Evolutionary conservation across 2,888 invertebrate species (phyloP).

Genomic region (Maniola hyperantus): DNA sequence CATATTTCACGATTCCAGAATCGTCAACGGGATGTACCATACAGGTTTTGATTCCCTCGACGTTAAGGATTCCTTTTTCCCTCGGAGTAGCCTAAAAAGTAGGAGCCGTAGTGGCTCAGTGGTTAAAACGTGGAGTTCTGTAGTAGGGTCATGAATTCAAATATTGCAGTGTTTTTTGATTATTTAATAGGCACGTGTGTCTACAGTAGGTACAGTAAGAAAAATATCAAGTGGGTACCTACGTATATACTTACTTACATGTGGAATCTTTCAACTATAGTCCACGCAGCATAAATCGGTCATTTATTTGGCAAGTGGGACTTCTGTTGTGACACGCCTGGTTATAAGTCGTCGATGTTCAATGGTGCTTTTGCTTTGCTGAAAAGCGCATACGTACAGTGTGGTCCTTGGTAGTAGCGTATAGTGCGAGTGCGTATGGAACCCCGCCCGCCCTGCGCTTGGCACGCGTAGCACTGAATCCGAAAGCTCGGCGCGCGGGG

Average conservation of each 20-base stretch:
- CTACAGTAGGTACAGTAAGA: too few relatives aligned
- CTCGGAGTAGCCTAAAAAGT: too few relatives aligned
- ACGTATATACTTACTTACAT: too few relatives aligned
- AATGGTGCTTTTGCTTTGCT: neutral
- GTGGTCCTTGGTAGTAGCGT: constrained; percentile 12
- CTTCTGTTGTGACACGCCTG: neutral
- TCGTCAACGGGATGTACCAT: too few relatives aligned
- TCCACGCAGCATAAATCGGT: neutral
- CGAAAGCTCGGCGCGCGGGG: constrained; percentile 62
- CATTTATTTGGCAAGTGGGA: neutral
- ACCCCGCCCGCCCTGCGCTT: constrained; percentile 41
- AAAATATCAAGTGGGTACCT: too few relatives aligned
- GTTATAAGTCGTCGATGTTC: neutral
- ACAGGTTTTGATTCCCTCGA: too few relatives aligned
- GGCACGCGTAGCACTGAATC: constrained; percentile 58
- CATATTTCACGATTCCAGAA: too few relatives aligned
- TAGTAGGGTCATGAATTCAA: neutral
- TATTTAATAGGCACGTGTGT: too few relatives aligned
- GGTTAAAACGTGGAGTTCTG: too few relatives aligned
- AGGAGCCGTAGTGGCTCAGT: too few relatives aligned
- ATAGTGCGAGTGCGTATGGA: constrained; percentile 25
- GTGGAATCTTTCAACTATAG: too few relatives aligned
- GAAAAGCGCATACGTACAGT: constrained; percentile 14
- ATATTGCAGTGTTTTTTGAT: neutral
- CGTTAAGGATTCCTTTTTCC: too few relatives aligned